Base-by-base conservation (phyloP, 2,888 invertebrate species). In the Eupithecia insigniata region DNA sequence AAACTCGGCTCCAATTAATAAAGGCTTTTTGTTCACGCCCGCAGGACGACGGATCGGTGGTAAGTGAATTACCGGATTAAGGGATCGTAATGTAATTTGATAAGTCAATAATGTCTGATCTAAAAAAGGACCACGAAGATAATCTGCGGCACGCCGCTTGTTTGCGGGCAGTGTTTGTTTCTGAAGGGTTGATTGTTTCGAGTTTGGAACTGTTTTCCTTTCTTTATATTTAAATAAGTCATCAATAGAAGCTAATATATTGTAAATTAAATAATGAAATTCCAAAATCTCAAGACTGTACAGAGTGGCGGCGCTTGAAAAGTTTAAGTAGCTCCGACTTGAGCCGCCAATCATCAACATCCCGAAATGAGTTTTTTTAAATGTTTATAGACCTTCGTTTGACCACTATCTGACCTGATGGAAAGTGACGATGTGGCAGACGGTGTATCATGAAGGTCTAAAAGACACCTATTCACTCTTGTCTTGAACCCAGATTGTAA, bases 1-100 rank as follows among this genome's bases (percentile, higher is more conserved):
- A 76, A 77, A 78, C 75, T 79, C 74, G 67, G 72, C 71, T 70
- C 72, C 76, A 80, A 78, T 79, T 78, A 78, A 77, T 78, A 77
- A 88, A 87, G 86, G 82, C 84, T 90, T 87, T 91, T 87, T 92
- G 88, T 92, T 89, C 86, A 89, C 87, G 92, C 91, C 82, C 85
- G 74, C 87, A 94, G 94, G 92, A 93, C 86, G 94, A 94, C 83
- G 94, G 94, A 90, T 94, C 93, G 81, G 90, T 94, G 94, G 94
- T 94, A 85, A 92, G 93, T 91, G 88, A 80, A 82, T 84, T 81
- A 80, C 68, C 69, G 36, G 74, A 75, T 67, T 67, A 70, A 43
- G 66, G 65, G 71, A 75, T 70, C 55, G 28, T 26, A 62, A 65
- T 62, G 61, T 74, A 66, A 71, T 74, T 71, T 69, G 18, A 71